Evolutionary conservation across 2,797 vertebrate genomes (phyloP).

Genomic region (Cuniculus paca): DNA sequence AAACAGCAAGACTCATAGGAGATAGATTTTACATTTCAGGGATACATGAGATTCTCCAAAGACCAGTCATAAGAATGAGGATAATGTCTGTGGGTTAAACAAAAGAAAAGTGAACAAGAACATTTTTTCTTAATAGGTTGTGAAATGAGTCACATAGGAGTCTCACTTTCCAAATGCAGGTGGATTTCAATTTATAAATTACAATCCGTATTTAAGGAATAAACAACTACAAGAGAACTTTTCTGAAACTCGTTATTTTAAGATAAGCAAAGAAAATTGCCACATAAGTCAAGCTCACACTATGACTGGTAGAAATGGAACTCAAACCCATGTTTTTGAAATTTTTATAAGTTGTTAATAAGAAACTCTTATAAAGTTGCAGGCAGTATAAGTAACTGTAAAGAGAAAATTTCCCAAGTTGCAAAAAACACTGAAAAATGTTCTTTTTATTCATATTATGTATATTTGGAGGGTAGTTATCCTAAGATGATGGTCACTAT

Average conservation of each 20-base stretch:
- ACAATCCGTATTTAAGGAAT: neutral
- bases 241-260: conserved; percentile 26
- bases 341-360: neutral
- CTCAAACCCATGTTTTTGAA: neutral
- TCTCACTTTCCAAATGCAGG: neutral
- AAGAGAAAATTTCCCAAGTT: neutral
- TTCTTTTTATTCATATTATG: neutral
- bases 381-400: neutral
- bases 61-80: neutral
- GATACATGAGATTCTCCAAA: neutral
- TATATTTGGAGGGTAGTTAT: neutral
- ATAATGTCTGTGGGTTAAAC: neutral
- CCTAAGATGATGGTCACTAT: neutral
- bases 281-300: neutral
- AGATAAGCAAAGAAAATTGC: neutral
- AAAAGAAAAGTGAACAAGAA: neutral
- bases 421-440: neutral
- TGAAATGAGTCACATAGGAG: neutral
- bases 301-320: neutral
- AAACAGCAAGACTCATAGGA: neutral
- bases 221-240: neutral
- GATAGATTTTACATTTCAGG: neutral
- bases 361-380: neutral
- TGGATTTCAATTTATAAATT: neutral
- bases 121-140: neutral